Evolutionary conservation across 2,888 invertebrate genomes (phyloP).

Genomic region (Erpobdella octoculata): DNA sequence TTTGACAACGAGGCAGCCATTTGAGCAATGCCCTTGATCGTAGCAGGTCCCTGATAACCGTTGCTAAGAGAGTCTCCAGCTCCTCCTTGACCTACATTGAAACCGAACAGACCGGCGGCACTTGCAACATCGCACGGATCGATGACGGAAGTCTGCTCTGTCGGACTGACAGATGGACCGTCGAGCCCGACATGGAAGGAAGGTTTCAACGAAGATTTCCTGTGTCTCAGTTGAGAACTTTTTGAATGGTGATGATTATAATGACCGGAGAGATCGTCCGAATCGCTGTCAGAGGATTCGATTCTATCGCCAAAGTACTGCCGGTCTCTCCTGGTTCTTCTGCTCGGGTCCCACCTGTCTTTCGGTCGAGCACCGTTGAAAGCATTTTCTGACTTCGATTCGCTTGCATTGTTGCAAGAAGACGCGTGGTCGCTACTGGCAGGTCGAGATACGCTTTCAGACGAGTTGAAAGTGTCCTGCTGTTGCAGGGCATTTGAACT

Average conservation of each 20-base stretch:
- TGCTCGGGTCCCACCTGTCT: neutral
- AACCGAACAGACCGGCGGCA: neutral
- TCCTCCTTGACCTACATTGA: neutral
- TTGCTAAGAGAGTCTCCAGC: neutral
- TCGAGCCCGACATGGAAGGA: neutral
- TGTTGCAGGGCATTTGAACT: neutral
- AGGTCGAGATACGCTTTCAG: neutral
- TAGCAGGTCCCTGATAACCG: neutral
- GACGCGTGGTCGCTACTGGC: neutral
- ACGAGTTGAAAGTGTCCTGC: neutral
- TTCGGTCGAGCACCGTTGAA: slow-evolving; percentile 16
- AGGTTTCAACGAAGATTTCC: neutral
- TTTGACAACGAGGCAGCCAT: slow-evolving; percentile 6
- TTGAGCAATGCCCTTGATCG: slow-evolving; percentile 4
- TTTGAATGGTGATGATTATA: neutral
- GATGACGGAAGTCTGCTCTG: neutral
- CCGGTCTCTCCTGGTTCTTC: neutral
- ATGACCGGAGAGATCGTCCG: neutral
- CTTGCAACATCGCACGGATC: neutral
- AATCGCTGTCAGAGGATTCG: neutral
- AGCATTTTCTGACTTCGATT: neutral
- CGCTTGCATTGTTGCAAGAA: neutral
- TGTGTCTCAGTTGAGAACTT: neutral
- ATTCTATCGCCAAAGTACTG: neutral
- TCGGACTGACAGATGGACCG: neutral